A percentile compares a stretch with the other conserved stretches of the same genome.
phyloP scores from a whole-genome alignment of 2,113 vertebrate genomes.

The Ariopsis seemanni region DNA sequence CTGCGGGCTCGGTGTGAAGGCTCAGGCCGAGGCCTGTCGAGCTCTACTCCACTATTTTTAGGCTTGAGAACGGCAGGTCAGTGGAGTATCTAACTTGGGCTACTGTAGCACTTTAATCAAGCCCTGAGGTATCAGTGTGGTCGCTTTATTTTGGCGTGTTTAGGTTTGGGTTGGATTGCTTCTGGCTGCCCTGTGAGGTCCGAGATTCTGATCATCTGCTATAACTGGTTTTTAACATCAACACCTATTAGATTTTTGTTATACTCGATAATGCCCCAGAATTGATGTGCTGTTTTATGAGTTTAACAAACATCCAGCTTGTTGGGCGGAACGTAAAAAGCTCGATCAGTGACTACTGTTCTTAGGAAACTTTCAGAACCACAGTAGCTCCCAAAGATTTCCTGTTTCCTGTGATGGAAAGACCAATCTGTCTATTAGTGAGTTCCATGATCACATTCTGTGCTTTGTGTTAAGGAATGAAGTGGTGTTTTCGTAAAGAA shows the following conservation, averaged over 20 bases:
- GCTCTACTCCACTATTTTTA: slow-evolving; percentile 66
- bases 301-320: background rate
- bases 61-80: slow-evolving; percentile 39
- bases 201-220: background rate
- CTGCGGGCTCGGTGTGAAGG: slow-evolving; percentile 34
- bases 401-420: slow-evolving; percentile 6
- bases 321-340: background rate
- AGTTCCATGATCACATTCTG: background rate
- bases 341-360: background rate
- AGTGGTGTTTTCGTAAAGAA: background rate
- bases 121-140: background rate
- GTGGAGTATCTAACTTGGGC: background rate
- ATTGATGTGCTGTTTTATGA: background rate
- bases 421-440: background rate
- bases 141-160: background rate
- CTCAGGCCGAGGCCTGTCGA: slow-evolving; percentile 36
- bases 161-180: background rate
- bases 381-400: background rate
- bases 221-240: background rate
- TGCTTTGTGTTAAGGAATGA: background rate
- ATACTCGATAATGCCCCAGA: too few relatives aligned
- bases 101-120: slow-evolving; percentile 18
- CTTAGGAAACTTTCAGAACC: background rate
- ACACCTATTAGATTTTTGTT: background rate
- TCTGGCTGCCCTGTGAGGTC: background rate